These are phyloP conservation scores for Empis livida DNA, from an alignment of 2,888 invertebrate genomes.

Conservation along the genomic window DNA sequence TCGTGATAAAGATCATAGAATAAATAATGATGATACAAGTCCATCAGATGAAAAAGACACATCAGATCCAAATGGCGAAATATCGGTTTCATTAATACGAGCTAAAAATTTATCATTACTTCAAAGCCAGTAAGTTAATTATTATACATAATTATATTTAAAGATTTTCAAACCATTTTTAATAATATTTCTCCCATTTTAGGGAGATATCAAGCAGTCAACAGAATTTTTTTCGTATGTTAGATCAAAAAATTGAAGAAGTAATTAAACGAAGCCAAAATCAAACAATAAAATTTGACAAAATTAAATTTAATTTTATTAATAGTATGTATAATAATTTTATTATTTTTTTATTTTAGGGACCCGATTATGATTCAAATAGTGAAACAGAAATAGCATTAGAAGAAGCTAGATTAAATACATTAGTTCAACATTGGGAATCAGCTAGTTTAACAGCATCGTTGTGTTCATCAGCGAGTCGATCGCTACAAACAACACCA, in stretches of 20 bases:
- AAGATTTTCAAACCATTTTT: conserved; percentile 11
- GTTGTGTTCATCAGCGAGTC: conserved; percentile 40
- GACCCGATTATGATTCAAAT: conserved; percentile 67
- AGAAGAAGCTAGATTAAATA: conserved; percentile 52
- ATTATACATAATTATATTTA: conserved; percentile 9
- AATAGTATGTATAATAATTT: background rate
- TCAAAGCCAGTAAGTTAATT: conserved; percentile 40
- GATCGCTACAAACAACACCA: conserved; percentile 42
- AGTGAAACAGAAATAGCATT: conserved; percentile 60
- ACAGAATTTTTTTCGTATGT: conserved; percentile 84
- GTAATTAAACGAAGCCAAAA: conserved; percentile 39
- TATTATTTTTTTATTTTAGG: conserved; percentile 37
- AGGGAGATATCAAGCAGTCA: conserved; percentile 83
- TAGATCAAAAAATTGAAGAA: conserved; percentile 83
- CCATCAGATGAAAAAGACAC: conserved; percentile 28
- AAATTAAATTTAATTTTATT: background rate
- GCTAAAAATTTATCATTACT: conserved; percentile 41
- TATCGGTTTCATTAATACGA: conserved; percentile 33
- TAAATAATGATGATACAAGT: conserved; percentile 31
- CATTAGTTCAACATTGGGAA: conserved; percentile 63
- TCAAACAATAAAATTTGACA: background rate
- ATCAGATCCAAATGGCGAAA: conserved; percentile 30
- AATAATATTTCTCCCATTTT: conserved; percentile 30
- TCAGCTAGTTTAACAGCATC: conserved; percentile 48
- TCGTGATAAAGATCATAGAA: conserved; percentile 21